A percentile compares a stretch with the other conserved stretches of the same genome.
These are phyloP conservation scores for Macquaria australasica DNA, from an alignment of 2,113 vertebrate species.

Conservation along the genomic window DNA sequence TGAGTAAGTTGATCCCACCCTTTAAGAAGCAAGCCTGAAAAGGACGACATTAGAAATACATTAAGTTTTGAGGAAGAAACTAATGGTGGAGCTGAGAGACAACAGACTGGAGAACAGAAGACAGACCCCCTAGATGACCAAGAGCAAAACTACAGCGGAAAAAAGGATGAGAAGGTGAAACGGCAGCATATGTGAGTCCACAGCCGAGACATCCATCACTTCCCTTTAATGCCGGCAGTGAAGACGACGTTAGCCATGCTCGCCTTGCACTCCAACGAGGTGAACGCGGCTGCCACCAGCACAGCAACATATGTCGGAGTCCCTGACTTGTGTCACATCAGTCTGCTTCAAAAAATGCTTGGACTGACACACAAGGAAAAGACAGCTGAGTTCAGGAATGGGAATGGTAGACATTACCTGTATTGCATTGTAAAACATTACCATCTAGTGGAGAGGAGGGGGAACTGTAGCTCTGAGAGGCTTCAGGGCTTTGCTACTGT, in stretches of 20 bases:
- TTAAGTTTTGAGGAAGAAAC: neutral
- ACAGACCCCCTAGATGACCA: neutral
- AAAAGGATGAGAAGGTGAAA: neutral
- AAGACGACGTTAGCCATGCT: conserved; percentile 35
- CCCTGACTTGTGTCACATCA: conserved; percentile 35
- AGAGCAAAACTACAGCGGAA: neutral
- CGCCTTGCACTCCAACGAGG: neutral
- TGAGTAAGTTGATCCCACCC: neutral
- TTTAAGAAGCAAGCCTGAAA: neutral
- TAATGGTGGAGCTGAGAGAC: neutral
- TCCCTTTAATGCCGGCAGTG: neutral
- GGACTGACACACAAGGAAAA: neutral
- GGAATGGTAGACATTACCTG: rapidly evolving
- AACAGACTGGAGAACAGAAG: neutral
- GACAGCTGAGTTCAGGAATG: neutral
- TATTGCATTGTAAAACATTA: neutral
- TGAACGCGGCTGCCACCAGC: conserved; percentile 3
- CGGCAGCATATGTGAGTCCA: conserved; percentile 16
- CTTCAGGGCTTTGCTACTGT: neutral
- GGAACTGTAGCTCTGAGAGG: neutral
- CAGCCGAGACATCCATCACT: conserved; percentile 12
- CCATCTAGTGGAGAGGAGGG: conserved; percentile 48
- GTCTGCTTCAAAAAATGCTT: conserved; percentile 25
- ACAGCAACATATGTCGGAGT: conserved; percentile 33
- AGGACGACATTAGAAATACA: neutral